Conservation (phyloP, 2,888 invertebrate genomes). For the Tenthredo scrophulariae region DNA sequence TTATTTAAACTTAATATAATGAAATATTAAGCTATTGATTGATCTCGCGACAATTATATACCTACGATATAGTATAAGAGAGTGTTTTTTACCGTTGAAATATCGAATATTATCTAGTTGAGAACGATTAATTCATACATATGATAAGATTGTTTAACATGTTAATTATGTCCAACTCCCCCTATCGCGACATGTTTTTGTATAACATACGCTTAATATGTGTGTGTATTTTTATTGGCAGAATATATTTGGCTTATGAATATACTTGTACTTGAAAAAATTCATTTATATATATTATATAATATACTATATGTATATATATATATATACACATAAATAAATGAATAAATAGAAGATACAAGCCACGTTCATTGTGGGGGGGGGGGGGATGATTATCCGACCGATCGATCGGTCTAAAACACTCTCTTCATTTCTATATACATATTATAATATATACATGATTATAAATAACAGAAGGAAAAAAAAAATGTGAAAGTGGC, state of each 20-base stretch:
- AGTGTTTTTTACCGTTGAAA: background rate
- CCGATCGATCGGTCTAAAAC: background rate
- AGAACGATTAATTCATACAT: background rate
- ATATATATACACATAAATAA: background rate
- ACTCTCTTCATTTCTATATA: background rate
- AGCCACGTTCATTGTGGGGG: background rate
- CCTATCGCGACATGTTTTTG: background rate
- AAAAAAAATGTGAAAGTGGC: background rate
- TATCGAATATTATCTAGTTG: background rate
- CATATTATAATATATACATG: no score
- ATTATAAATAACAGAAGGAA: background rate
- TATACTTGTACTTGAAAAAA: background rate
- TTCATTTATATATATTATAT: background rate
- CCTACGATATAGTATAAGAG: background rate
- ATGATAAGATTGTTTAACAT: background rate
- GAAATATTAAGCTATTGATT: background rate
- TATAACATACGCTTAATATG: background rate
- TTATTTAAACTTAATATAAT: background rate
- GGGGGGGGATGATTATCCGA: background rate
- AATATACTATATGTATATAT: background rate
- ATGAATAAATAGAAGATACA: background rate
- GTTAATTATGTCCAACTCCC: background rate
- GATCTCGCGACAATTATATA: constrained; percentile 1
- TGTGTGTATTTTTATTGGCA: background rate
- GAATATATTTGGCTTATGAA: background rate